Percentiles rank a stretch among this genome's conserved stretches.
Conservation (phyloP, 1,140 invertebrate species). For the Caenorhabditis latens region DNA sequence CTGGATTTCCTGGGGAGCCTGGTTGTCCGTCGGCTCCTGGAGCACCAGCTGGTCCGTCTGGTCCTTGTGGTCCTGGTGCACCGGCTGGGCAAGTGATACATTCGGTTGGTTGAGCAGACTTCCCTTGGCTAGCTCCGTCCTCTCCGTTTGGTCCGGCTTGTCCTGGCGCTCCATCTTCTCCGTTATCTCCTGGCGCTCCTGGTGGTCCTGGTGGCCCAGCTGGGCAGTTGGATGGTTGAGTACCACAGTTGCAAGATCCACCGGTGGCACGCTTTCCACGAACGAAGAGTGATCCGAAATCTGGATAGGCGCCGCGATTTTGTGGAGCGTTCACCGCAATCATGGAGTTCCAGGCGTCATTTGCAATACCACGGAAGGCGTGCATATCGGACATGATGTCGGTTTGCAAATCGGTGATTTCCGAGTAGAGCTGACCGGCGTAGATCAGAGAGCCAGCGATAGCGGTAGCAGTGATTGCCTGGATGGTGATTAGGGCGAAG, state of each 20-base stretch:
- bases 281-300: slow-evolving; percentile 28
- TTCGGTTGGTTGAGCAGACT: slow-evolving; percentile 1
- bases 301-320: not conserved
- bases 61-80: slow-evolving; percentile 56
- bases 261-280: slow-evolving; percentile 49
- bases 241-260: slow-evolving; percentile 53
- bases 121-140: slow-evolving; percentile 13
- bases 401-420: slow-evolving; percentile 3
- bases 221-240: slow-evolving; percentile 59
- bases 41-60: slow-evolving; percentile 48
- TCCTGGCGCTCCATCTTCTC: slow-evolving; percentile 53
- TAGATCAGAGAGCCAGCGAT: slow-evolving; percentile 30
- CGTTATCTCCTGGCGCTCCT: slow-evolving; percentile 60
- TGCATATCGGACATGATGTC: not conserved
- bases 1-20: slow-evolving; percentile 19
- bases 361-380: not conserved
- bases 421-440: not conserved
- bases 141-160: slow-evolving; percentile 36
- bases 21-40: slow-evolving; percentile 52
- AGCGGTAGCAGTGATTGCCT: not conserved
- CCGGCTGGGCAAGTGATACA: slow-evolving; percentile 62
- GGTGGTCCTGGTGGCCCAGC: slow-evolving; percentile 60
- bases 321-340: slow-evolving; percentile 39
- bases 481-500: not conserved
- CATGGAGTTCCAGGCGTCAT: slow-evolving; percentile 62